Evolutionary conservation across 2,888 invertebrate species (phyloP), one percentile per base, ranked within the genome.

Genomic region (Labia minor): DNA sequence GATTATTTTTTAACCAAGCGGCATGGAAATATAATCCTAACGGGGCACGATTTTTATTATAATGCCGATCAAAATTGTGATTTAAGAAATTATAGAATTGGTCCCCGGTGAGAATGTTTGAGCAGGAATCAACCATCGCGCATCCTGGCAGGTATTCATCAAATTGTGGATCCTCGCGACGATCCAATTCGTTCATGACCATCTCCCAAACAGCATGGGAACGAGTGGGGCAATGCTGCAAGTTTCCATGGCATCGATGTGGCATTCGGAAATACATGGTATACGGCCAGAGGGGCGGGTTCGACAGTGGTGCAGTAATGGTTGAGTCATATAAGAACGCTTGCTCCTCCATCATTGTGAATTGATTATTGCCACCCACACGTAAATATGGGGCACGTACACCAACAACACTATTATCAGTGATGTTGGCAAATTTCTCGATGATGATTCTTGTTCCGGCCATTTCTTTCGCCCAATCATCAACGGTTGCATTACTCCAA

Each of bases 261-360:
- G 95, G 93, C 91, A 95, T 93, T 74, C 92, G 87, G 85, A 94
- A 95, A 83, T 96, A 95, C 88, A 97, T 90, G 68, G 96, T 97
- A 83, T 97, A 97, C 1, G 97, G 97, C 97, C 97, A 97, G 72
- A 94, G 86, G 66, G 95, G 95, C 19, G 92, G 92, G 76, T 93
- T 92, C 72, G 89, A 90, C 37, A 94, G 81, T 0, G 94, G 91
- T 1, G 94, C 92, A 0, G 94, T 93, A 76, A 96, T 94, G 65
- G 95, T 95, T 62, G 95, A 94, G 78, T 97, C 96, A 77, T 96
- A 97, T 63, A 92, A 81, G 85, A 95, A 95, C 11, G 92, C 92
- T 77, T 94, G 91, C 78, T 95, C 93, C 78, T 92, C 90, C 95
- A 96, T 94, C 94, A 96, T 95, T 73, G 92, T 91, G 80, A 95